phyloP scores from a whole-genome alignment of 2,888 invertebrate genomes.

The Bugula neritina region DNA sequence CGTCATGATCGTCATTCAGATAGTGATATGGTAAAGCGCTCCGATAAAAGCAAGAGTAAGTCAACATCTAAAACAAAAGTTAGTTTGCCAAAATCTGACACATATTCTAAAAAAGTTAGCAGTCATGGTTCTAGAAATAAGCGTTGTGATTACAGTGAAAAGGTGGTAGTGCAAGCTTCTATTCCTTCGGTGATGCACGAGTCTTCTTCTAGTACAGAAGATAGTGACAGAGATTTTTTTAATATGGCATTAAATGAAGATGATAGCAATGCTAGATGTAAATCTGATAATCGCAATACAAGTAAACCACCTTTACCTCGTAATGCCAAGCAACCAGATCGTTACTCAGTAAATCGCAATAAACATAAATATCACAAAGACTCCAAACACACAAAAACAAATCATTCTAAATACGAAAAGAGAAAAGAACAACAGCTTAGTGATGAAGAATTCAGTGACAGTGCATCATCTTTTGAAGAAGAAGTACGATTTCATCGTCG shows the following conservation, averaged over 20 bases:
- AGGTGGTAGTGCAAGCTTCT: not conserved
- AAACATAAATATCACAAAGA: not conserved
- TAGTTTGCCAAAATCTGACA: too few species aligned
- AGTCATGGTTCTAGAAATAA: not conserved
- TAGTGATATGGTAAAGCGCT: too few species aligned
- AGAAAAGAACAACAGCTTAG: not conserved
- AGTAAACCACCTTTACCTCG: slow-evolving; percentile 14
- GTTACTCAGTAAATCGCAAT: not conserved
- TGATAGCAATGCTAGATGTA: not conserved
- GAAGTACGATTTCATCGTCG: not conserved
- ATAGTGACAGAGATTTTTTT: not conserved
- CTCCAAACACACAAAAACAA: not conserved
- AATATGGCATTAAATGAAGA: not conserved
- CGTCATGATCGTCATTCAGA: too few species aligned
- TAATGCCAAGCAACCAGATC: not conserved
- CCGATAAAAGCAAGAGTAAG: too few species aligned
- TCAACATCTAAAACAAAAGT: too few species aligned
- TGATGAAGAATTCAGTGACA: not conserved
- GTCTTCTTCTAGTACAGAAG: too few species aligned
- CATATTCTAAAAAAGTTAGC: too few species aligned
- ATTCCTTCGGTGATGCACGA: not conserved
- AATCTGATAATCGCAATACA: not conserved
- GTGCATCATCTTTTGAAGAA: slow-evolving; percentile 11
- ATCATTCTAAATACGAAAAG: not conserved
- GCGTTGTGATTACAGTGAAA: not conserved